Percentiles rank a stretch among this genome's conserved stretches.
These are phyloP conservation scores for Magallana gigas DNA, from an alignment of 1,140 invertebrate genomes.

Conservation along the genomic window DNA sequence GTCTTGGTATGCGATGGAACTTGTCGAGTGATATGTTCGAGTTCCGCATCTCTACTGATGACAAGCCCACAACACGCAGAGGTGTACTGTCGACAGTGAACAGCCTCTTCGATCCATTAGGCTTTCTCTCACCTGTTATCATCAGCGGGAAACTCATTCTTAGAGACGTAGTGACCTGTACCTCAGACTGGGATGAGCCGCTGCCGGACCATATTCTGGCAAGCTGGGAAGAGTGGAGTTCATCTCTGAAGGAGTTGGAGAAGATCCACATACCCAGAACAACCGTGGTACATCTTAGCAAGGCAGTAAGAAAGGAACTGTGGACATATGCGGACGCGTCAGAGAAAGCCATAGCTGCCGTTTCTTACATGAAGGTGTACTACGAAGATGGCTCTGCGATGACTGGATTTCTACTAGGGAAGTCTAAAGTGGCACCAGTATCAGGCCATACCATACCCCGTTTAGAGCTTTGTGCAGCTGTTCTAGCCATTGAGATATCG, in stretches of 20 bases:
- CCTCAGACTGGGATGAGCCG: not conserved
- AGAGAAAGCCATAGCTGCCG: not conserved
- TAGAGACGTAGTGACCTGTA: not conserved
- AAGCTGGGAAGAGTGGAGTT: not conserved
- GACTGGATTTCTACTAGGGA: too few species aligned
- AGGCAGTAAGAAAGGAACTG: too few species aligned
- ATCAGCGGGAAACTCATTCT: too few species aligned
- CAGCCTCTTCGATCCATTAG: too few species aligned
- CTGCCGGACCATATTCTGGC: not conserved
- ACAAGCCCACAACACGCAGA: too few species aligned
- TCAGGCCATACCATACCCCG: not conserved
- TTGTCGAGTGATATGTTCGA: slow-evolving; percentile 28
- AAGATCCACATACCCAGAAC: too few species aligned
- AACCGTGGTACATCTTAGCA: too few species aligned
- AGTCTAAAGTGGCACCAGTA: too few species aligned
- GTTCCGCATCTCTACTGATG: not conserved
- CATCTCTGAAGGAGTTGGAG: too few species aligned
- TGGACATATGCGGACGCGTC: not conserved
- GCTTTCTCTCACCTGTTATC: too few species aligned
- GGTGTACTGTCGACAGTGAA: too few species aligned
- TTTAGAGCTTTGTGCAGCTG: slow-evolving; percentile 1
- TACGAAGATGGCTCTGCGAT: too few species aligned
- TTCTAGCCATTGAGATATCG: slow-evolving; percentile 27
- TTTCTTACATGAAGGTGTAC: not conserved
- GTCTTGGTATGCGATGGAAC: slow-evolving; percentile 49